phyloP scores from a whole-genome alignment of 2,888 invertebrate species.

The Leptopilina syphax region DNA sequence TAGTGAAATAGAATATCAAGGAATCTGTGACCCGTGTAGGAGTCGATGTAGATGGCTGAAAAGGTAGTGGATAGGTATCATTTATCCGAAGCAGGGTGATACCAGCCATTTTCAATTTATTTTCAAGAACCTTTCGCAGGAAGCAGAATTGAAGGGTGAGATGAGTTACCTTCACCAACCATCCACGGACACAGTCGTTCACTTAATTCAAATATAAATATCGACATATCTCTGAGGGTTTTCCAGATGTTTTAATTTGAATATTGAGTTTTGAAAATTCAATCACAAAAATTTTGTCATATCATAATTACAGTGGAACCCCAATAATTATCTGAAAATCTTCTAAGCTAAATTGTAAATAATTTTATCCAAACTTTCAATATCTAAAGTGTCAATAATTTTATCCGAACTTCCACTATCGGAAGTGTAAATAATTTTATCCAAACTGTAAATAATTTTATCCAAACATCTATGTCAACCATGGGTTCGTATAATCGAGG shows the following conservation, averaged over 20 bases:
- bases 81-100: conserved; percentile 68
- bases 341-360: too few relatives aligned
- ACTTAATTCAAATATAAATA: conserved; percentile 40
- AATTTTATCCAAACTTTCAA: too few relatives aligned
- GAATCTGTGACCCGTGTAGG: conserved; percentile 20
- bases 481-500: too few relatives aligned
- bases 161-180: conserved; percentile 66
- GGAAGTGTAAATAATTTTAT: too few relatives aligned
- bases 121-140: conserved; percentile 71
- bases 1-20: conserved; percentile 35
- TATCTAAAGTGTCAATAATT: too few relatives aligned
- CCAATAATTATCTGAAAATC: not conserved
- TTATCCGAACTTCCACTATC: too few relatives aligned
- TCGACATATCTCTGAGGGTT: conserved; percentile 16
- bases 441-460: too few relatives aligned
- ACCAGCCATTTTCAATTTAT: conserved; percentile 75
- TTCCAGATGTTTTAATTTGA: conserved; percentile 27
- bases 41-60: conserved; percentile 58
- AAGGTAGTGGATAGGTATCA: conserved; percentile 63
- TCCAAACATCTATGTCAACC: too few relatives aligned
- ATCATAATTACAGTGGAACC: conserved; percentile 13
- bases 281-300: not conserved
- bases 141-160: conserved; percentile 66
- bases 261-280: conserved; percentile 20
- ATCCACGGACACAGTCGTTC: conserved; percentile 42